Evolutionary conservation across 2,113 vertebrate species (phyloP), one percentile per base, ranked within the genome.

Genomic region (Chaenocephalus aceratus): DNA sequence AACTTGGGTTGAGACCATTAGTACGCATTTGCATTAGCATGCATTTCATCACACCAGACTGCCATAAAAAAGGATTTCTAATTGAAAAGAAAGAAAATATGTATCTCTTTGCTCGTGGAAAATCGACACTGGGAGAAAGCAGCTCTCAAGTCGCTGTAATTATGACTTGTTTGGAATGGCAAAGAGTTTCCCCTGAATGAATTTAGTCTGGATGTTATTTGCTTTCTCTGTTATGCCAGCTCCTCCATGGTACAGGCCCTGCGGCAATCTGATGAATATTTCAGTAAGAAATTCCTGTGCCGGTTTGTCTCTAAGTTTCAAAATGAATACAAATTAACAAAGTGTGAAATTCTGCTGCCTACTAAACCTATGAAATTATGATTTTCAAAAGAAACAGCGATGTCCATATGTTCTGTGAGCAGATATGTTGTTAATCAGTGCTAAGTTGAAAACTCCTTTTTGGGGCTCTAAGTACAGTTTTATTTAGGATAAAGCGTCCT

Each of bases 271-370:
- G 70, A 90, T 89, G 81, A 89, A 89, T 92, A 89, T 93, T 91
- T 92, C 69, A 90, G 70, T 18, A 70, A 85, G 75, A 81, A 72
- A 83, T 73, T 78, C 53, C 72, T 71, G 36, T 23, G 80, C 83
- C 44, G 65, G 51, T 75, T 73, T 72, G 86, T 75, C 78, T 90
- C 78, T 75, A 75, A 16, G 84, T 67, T 76, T 84, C 80, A 86
- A 86, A 86, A 77, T 82, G 84, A 92, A 93, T 90, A 85, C 75
- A 89, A 83, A 93, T 89, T 75, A 90, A 91, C 80, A 79, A 88
- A 79, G 86, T 82, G 78, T 84, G 77, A 89, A 85, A 87, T 85
- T 53, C 78, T 72, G 68, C 84, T 78, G 54, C 61, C 68, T 41
- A 26, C 46, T 16, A 68, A 84, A 79, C 69, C 59, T 83, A 58